Evolutionary conservation across 2,797 vertebrate genomes (phyloP).

Genomic region (Melanotaenia trifasciata): DNA sequence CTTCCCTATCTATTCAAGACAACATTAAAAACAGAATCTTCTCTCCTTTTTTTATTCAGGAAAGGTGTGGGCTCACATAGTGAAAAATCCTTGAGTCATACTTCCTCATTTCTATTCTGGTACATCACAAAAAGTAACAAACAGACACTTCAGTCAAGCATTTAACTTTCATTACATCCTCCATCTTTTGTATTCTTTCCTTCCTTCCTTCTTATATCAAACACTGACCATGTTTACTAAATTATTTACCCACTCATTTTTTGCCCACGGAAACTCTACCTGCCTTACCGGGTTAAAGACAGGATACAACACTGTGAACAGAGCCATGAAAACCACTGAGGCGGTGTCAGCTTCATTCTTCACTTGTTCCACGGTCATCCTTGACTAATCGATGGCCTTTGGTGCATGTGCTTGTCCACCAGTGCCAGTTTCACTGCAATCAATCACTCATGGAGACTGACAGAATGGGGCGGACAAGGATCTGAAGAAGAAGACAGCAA

Average conservation of each 20-base stretch:
- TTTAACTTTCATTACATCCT: not conserved
- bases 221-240: not conserved
- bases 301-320: constrained; percentile 94
- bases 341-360: constrained; percentile 94
- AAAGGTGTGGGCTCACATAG: no score
- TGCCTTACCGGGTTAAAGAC: constrained; percentile 91
- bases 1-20: not conserved
- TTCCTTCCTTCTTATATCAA: not conserved
- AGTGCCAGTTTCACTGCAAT: constrained; percentile 50
- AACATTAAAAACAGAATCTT: not conserved
- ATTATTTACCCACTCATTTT: not conserved
- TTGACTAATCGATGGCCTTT: constrained; percentile 72
- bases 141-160: not conserved
- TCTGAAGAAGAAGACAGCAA: constrained; percentile 31
- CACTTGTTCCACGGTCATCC: constrained; percentile 98
- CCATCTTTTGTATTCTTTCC: not conserved
- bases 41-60: no score
- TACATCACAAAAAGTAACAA: not conserved
- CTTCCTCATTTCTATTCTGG: not conserved
- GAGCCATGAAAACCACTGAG: constrained; percentile 93
- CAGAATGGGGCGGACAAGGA: constrained; percentile 51
- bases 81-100: no score
- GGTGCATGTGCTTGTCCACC: constrained; percentile 40
- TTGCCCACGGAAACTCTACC: not conserved
- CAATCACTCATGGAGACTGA: constrained; percentile 56